These are phyloP conservation scores for Neomicropteryx cornuta DNA, from an alignment of 1,140 invertebrate species.

Conservation along the genomic window DNA sequence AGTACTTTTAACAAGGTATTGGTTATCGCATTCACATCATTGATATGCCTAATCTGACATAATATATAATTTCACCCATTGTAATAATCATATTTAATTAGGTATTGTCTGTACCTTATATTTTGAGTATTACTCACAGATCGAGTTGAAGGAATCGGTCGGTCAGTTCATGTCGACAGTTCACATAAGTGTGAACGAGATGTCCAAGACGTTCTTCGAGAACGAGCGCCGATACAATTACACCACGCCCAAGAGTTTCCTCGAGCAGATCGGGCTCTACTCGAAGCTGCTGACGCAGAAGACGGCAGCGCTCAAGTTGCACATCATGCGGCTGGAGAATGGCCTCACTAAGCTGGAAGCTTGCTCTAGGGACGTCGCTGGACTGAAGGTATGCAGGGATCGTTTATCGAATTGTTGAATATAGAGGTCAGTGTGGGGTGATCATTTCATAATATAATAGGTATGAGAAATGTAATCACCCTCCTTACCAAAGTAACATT, in stretches of 20 bases:
- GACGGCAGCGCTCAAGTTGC: slow-evolving; percentile 61
- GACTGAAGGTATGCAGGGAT: slow-evolving; percentile 49
- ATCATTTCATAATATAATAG: no score
- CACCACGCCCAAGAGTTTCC: slow-evolving; percentile 90
- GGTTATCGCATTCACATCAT: no score
- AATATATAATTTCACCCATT: no score
- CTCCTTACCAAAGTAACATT: no score
- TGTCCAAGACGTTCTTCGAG: slow-evolving; percentile 67
- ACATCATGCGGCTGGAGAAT: slow-evolving; percentile 80
- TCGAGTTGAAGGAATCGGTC: slow-evolving; percentile 50
- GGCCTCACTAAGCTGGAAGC: slow-evolving; percentile 78
- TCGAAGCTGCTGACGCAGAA: slow-evolving; percentile 70
- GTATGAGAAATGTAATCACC: no score
- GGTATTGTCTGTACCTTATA: no score
- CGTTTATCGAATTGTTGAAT: no score
- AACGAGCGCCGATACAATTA: slow-evolving; percentile 93
- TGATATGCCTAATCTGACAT: no score
- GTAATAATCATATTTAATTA: no score
- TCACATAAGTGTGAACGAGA: slow-evolving; percentile 78
- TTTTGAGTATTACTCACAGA: slow-evolving; percentile 35
- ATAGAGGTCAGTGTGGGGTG: no score
- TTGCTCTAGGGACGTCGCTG: slow-evolving; percentile 66
- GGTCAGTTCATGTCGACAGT: slow-evolving; percentile 85
- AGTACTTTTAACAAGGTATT: no score
- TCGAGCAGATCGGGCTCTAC: slow-evolving; percentile 89